Base-by-base conservation (phyloP, 2,113 vertebrate genomes). In the Taxidea taxus region DNA sequence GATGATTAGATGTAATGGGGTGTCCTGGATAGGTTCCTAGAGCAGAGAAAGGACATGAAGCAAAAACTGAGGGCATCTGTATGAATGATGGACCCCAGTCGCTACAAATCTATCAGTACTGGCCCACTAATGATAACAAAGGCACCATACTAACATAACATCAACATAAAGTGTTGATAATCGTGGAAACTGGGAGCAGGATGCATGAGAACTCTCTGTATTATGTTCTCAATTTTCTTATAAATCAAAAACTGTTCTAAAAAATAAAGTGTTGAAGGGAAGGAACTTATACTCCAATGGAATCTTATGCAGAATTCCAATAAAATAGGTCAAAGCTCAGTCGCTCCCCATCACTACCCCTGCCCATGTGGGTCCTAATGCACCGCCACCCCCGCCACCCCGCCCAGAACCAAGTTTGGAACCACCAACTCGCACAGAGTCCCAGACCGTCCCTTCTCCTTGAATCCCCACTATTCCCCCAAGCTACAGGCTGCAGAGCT, bases 201-300 rank as follows among this genome's bases (percentile, higher is more conserved):
- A 23, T 2, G 1, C 5, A 15, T 4, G 18, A 95, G 27, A 96
- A 75, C 27, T 34, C 27, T 13, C 29, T 13, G 18, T 37, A 68
- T 13, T 21, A 54, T 12, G 84, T 77, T 89, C 51, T 66, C 29
- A 7, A 23, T 29, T 78, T 92, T 85, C 70, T 93, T 72, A 34
- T 85, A 86, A 84, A 88, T 56, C 78, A 82, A 42, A 64, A 82
- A 44, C 49, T 49, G 16, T 54, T 86, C 49, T 70, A 58, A 81
- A 88, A 82, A 39, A 29, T 27, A 23, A 74, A 82, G 81, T 34
- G n/a, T 1, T 72, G 16, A 34, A 51, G n/a, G 78, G 27, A 83
- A 91, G 25, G n/a, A 75, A 83, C 21, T 44, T 54, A 20, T 1
- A 44, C 34, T 7, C 72, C 49, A 29, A 39, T 37, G 20, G 54